Evolutionary conservation across 2,797 vertebrate genomes (phyloP), one percentile per base, ranked within the genome.

Genomic region (Muscicapa striata): DNA sequence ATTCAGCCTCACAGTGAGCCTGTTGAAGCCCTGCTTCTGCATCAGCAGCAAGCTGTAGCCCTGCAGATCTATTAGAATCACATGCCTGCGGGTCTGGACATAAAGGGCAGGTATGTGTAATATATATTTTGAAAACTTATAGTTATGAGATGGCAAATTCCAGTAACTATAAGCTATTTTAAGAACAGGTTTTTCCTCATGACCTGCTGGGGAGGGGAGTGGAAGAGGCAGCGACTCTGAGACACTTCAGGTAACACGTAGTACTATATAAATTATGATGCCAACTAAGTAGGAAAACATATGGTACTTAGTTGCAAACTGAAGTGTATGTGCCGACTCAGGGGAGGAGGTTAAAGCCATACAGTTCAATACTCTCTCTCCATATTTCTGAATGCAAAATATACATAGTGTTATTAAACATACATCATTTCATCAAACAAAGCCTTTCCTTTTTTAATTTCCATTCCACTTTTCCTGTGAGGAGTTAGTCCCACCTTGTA

Each of bases 261-360:
- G 49, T 62, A 73, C 68, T 83, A 41, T 81, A 94, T 96, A 91
- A 95, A 97, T 96, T 96, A 94, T 95, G 93, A 97, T 96, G 94
- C 40, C 90, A 97, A 61, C 86, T 83, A 90, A 89, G 82, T 34
- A 92, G 79, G 89, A 92, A 96, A 97, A 93, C 94, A 97, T 92
- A 96, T 83, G 93, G 84, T 78, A 91, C 93, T 95, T 87, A 51
- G 86, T 87, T 84, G 66, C 84, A 96, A 95, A 94, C 90, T 93
- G 68, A 94, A 96, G 82, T 81, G 68, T 52, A 62, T 55, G 66
- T 89, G 69, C 64, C 95, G 78, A 92, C 84, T 92, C 88, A 72
- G 77, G 93, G 86, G 93, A 94, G 49, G n/a, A 96, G 78, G 86
- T 95, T 96, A 94, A 95, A 95, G 64, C 74, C 82, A 88, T 59